Base-by-base conservation (phyloP, 2,888 invertebrate genomes). In the Tupiocoris notatus region DNA sequence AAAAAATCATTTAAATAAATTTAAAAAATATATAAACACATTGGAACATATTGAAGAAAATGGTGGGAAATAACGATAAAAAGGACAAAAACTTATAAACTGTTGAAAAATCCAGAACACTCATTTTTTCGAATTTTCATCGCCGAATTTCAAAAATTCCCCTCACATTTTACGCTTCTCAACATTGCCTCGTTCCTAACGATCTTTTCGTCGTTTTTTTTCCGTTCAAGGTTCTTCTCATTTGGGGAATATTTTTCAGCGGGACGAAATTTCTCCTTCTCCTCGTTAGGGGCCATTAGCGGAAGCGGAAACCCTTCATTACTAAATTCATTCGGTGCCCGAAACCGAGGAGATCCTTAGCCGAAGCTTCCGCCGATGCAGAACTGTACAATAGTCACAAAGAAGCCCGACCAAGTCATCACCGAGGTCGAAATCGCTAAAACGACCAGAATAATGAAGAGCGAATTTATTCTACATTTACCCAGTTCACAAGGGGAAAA, bases 281-380 rank as follows among this genome's bases (percentile, higher is more conserved):
- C 9, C 12, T 66, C 22, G 66, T 66, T 39, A 66, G 21, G 66
- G 21, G 56, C 39, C 54, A 59, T 59, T 59, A 59, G 16, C 59
- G 59, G 59, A 59, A 66, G 56, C 54, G 66, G 25, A 65, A 22
- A 24, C 65, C 65, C 66, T 66, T 66, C 66, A 66, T 66, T 66
- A 66, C 56, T 66, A 66, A 66, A 66, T 66, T 66, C 56, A 56
- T 54, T 39, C 59, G 59, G 59, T 3, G 59, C 3, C n/a, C 20
- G 59, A 59, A 59, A 59, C n/a, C 7, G 59, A 9, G 59, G 18
- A n/a, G 39, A 39, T 39, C 39, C 39, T 39, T 39, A 7, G 39
- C 39, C 12, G 39, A 39, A 39, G 39, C 39, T 39, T 39, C 39
- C 3, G 39, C n/a, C n/a, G n/a, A n/a, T n/a, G n/a, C 39, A 12